Base-by-base conservation (phyloP, 2,113 vertebrate species). In the Mirza zaza region DNA sequence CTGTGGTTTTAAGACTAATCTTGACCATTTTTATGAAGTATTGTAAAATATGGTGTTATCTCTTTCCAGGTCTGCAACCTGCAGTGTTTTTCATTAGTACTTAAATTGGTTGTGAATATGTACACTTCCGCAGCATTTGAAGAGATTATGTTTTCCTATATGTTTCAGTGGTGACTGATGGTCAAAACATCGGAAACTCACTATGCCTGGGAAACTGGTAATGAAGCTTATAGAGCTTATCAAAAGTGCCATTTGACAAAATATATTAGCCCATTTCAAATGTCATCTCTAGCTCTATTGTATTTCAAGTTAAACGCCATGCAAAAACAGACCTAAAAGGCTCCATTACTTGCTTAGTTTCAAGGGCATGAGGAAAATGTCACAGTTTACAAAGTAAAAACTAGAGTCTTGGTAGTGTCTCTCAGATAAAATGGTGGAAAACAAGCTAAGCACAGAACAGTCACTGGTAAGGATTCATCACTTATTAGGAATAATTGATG, bases 211-310 rank as follows among this genome's bases (percentile, higher is more conserved):
- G 91, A 97, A 96, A 95, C 88, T 89, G 92, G 95, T 91, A 97
- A 98, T 97, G 95, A 95, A 97, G 70, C 96, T 97, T 96, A 96
- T 15, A 94, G 90, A 95, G 90, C 73, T 96, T 95, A 97, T 90
- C 97, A 97, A 97, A 97, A 97, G 68, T 97, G 90, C 97, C 97
- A 96, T 95, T 97, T 95, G 96, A 95, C 65, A 96, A 97, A 98
- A 98, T 92, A 57, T 86, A 95, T 96, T 94, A 96, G 82, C 92
- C 95, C 90, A 95, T 95, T 98, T n/a, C 70, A 97, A 97, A 97
- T 95, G 96, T 95, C 96, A 97, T 91, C 23, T 90, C 81, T n/a
- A 88, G 73, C 77, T 95, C 83, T 73, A 95, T 92, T 97, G 95
- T 96, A 95, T 65, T 96, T 93, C 90, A 94, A 91, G 86, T 96